These are phyloP conservation scores for Gobiocypris rarus DNA, from an alignment of 2,113 vertebrate genomes.

Conservation along the genomic window DNA sequence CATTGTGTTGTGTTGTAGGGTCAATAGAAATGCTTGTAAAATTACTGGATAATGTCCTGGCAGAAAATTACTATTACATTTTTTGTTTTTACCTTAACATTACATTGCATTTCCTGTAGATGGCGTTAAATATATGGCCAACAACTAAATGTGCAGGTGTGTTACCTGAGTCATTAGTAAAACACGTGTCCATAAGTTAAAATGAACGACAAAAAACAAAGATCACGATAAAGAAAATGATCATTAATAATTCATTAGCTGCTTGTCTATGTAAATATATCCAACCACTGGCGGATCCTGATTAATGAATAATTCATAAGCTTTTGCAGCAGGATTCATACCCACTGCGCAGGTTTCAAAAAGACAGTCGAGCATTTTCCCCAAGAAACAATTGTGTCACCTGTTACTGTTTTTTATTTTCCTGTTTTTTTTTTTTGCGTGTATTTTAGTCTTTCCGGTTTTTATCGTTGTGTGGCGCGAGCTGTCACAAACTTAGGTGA, in stretches of 20 bases:
- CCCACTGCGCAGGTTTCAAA: constrained; percentile 48
- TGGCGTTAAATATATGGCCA: constrained; percentile 22
- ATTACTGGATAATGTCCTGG: too few relatives aligned
- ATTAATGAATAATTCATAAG: constrained; percentile 34
- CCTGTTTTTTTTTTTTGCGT: background rate
- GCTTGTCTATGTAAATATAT: constrained; percentile 53
- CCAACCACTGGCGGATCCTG: background rate
- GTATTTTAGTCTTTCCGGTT: background rate
- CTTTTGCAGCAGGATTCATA: constrained; percentile 59
- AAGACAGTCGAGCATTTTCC: background rate
- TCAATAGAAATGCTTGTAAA: too few relatives aligned
- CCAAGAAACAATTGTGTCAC: background rate
- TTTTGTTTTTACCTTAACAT: background rate
- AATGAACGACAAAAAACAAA: background rate
- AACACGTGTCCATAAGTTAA: constrained; percentile 16
- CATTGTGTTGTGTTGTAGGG: too few relatives aligned
- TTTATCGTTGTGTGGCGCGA: background rate
- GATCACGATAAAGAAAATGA: background rate
- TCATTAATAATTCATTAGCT: constrained; percentile 48
- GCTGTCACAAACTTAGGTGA: background rate
- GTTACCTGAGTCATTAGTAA: background rate
- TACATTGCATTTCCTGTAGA: constrained; percentile 24
- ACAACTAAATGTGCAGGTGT: constrained; percentile 13
- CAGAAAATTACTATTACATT: too few relatives aligned
- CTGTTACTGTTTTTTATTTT: background rate